These are phyloP conservation scores for Alloscopus bannaensis DNA, from an alignment of 2,888 invertebrate species.

Conservation along the genomic window DNA sequence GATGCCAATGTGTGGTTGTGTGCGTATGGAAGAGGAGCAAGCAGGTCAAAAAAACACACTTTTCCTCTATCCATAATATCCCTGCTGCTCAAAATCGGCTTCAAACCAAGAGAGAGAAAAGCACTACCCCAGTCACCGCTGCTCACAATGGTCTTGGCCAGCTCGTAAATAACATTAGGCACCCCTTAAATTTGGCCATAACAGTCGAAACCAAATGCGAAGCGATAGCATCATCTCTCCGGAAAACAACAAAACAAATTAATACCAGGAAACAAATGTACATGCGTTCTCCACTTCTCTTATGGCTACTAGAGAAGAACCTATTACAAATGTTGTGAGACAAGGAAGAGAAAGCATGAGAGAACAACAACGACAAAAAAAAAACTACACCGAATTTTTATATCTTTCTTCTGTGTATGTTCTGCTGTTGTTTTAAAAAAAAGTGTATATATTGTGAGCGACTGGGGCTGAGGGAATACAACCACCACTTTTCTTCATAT, in stretches of 20 bases:
- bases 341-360: too few relatives aligned
- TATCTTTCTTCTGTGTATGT: background rate
- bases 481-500: too few relatives aligned
- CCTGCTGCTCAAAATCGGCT: background rate
- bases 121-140: slow-evolving; percentile 4
- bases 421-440: background rate
- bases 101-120: too few relatives aligned
- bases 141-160: background rate
- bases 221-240: background rate
- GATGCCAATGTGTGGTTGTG: too few relatives aligned
- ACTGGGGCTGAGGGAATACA: too few relatives aligned
- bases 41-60: background rate
- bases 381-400: slow-evolving; percentile 1
- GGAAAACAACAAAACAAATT: background rate
- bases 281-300: too few relatives aligned
- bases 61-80: background rate
- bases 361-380: too few relatives aligned
- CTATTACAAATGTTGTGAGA: too few relatives aligned
- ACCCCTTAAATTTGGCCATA: slow-evolving; percentile 4
- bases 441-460: too few relatives aligned
- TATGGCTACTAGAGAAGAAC: too few relatives aligned
- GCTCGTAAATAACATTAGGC: slow-evolving; percentile 22
- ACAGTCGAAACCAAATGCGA: slow-evolving; percentile 26
- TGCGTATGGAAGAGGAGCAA: background rate
- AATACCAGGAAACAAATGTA: too few relatives aligned